Evolutionary conservation across 2,797 vertebrate genomes (phyloP).

Genomic region (Salarias fasciatus): DNA sequence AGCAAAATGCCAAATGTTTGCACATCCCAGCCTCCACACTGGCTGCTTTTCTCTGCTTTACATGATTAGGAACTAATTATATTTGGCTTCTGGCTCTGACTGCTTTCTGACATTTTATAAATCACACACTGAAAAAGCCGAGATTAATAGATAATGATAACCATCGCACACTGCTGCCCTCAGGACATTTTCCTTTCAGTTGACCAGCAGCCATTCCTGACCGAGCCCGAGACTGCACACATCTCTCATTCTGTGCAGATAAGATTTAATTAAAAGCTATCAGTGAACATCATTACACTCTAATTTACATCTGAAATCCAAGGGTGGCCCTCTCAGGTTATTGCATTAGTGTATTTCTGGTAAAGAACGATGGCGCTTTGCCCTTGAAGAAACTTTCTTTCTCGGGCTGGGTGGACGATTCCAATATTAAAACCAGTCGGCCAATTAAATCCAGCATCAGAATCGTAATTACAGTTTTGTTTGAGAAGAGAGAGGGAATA

Average conservation of each 20-base stretch:
- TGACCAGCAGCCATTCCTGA: constrained; percentile 9
- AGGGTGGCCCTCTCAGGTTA: constrained; percentile 22
- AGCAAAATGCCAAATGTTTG: constrained; percentile 1
- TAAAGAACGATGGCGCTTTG: constrained; percentile 24
- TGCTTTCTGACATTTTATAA: constrained; percentile 1
- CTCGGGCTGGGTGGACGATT: constrained; percentile 23
- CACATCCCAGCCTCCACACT: background rate
- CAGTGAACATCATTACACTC: constrained; percentile 38
- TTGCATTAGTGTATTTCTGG: constrained; percentile 37
- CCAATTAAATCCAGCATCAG: constrained; percentile 45
- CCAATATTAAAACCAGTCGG: constrained; percentile 19
- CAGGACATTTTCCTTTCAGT: background rate
- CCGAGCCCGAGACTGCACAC: constrained; percentile 3
- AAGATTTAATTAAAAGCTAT: constrained; percentile 52
- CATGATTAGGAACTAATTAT: background rate
- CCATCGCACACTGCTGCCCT: background rate
- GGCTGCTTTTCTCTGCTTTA: background rate
- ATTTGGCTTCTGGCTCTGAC: background rate
- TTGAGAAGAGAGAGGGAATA: constrained; percentile 30
- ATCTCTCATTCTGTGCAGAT: constrained; percentile 16
- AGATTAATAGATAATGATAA: background rate
- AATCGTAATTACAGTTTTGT: constrained; percentile 48
- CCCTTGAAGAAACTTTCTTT: constrained; percentile 46
- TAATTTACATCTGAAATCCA: constrained; percentile 46
- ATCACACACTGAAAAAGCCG: background rate